Evolutionary conservation across 2,888 invertebrate genomes (phyloP), one percentile per base, ranked within the genome.

Genomic region (Dynastes maya): DNA sequence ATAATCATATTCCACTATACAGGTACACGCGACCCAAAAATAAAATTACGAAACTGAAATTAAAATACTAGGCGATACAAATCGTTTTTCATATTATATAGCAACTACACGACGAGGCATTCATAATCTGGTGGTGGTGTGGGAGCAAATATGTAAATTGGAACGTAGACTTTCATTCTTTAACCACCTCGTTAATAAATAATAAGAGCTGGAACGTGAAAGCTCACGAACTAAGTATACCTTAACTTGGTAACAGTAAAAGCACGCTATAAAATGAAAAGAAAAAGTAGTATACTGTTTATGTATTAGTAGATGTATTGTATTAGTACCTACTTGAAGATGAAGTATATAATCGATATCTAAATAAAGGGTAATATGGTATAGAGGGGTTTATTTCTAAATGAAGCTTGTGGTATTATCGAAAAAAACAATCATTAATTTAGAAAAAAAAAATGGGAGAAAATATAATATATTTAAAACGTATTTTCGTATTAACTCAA

Each of bases 131-230:
- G 55, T 13, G 2, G 16, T 8, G 11, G 55, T 22, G 16, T 55
- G 1, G 16, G 22, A 1, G 22, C 22, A 16, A 55, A 22, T 55
- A 55, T 55, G 55, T 55, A 55, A 55, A 55, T 55, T n/a, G 5
- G 55, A 55, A 6, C 16, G 22, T 22, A 22, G 55, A 64, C 32
- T 64, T 64, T 64, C 64, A 37, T 64, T 64, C 64, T 32, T 32
- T 37, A 29, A 64, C 37, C 27, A 13, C 64, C 64, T 64, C 55
- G 32, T 64, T 29, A 64, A 64, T 37, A 63, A 27, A 29, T 29
- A 32, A 45, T 11, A 45, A 45, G 8, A 8, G 1, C 11, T 45
- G 45, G 45, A 63, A 63, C 29, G 29, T 55, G 2, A 64, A 64
- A 32, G 32, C 64, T 55, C 55, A n/a, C 64, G 29, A 64, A n/a